phyloP scores from a whole-genome alignment of 23 tunicate genomes.

The Botrylloides violaceus region DNA sequence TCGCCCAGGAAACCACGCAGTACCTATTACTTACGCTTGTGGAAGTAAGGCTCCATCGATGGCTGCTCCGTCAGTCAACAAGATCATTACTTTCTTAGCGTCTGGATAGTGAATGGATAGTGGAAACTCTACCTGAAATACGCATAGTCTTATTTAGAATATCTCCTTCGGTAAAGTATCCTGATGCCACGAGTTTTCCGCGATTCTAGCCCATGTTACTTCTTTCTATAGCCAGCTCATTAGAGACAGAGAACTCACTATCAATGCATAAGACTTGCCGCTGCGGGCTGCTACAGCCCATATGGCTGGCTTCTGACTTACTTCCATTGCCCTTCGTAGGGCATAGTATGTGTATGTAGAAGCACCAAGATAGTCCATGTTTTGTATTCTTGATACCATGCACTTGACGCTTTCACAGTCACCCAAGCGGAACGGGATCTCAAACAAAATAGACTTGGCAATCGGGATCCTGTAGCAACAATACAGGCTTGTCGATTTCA shows the following conservation, averaged over 20 bases:
- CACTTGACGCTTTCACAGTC: not conserved
- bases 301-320: no score
- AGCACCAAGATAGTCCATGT: constrained; percentile 7
- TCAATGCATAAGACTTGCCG: no score
- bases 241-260: not conserved
- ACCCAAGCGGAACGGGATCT: constrained; percentile 19
- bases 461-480: constrained; percentile 12
- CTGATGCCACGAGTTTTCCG: no score
- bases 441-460: constrained; percentile 9
- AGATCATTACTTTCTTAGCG: constrained; percentile 16
- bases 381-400: not conserved
- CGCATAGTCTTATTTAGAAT: no score
- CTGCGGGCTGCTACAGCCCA: no score
- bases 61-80: constrained; percentile 23
- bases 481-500: no score
- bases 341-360: constrained; percentile 20
- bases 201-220: not conserved
- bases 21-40: constrained; percentile 14
- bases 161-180: no score
- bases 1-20: no score
- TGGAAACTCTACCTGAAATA: constrained; percentile 17
- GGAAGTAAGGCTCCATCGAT: constrained; percentile 9
- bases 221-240: not conserved
- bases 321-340: constrained; percentile 18
- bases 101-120: not conserved